Evolutionary conservation across 2,797 vertebrate genomes (phyloP).

Genomic region (Perodicticus potto): DNA sequence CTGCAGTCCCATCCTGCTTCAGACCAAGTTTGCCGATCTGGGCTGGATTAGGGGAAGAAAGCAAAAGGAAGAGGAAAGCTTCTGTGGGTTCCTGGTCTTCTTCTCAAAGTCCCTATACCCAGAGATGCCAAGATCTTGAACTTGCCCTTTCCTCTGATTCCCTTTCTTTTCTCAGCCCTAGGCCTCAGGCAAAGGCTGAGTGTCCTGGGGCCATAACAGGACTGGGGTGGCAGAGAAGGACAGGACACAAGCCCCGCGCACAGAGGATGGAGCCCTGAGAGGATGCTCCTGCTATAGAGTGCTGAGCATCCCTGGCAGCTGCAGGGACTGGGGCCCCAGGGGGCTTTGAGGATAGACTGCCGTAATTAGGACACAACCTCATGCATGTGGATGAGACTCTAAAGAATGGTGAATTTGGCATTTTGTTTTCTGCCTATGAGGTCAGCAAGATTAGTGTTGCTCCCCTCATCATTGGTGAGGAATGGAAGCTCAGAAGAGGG

Average conservation of each 20-base stretch:
- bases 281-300: neutral
- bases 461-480: neutral
- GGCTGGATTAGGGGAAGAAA: neutral
- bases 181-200: neutral
- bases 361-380: neutral
- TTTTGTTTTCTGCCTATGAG: constrained; percentile 49
- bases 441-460: neutral
- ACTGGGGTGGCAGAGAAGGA: neutral
- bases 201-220: neutral
- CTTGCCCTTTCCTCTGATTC: neutral
- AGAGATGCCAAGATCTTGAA: neutral
- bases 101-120: neutral
- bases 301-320: neutral
- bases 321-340: neutral
- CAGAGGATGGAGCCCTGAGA: neutral
- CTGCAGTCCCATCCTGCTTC: neutral
- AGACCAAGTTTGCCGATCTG: neutral
- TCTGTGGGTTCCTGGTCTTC: neutral
- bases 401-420: neutral
- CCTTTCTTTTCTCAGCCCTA: neutral
- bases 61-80: neutral
- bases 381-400: neutral
- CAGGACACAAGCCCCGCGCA: neutral
- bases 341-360: neutral
- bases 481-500: neutral